phyloP scores from a whole-genome alignment of 2,113 vertebrate genomes.

The Ictalurus punctatus region DNA sequence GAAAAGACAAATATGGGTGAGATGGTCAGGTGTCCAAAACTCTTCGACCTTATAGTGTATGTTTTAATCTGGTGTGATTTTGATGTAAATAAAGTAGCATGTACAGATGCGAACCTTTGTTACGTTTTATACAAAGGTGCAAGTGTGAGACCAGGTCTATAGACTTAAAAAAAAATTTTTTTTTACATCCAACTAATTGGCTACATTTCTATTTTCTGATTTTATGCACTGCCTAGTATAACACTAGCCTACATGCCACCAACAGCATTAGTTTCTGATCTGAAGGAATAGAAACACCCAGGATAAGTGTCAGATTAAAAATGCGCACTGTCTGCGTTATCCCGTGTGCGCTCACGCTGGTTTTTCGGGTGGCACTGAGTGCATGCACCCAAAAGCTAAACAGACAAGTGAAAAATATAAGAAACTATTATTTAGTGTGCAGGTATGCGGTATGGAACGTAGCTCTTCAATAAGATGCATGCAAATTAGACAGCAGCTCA shows the following conservation, averaged over 20 bases:
- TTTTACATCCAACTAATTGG: neutral
- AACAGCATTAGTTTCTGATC: neutral
- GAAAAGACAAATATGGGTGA: neutral
- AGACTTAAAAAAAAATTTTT: neutral
- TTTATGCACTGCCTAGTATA: neutral
- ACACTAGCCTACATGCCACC: neutral
- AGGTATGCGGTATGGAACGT: neutral
- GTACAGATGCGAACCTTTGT: neutral
- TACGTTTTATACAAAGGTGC: neutral
- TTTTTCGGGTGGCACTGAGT: neutral
- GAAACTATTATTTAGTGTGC: neutral
- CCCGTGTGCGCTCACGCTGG: neutral
- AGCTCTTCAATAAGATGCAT: neutral
- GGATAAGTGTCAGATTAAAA: neutral
- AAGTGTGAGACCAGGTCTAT: neutral
- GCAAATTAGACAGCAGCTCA: neutral
- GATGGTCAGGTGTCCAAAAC: neutral
- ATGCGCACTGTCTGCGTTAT: neutral
- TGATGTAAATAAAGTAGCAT: neutral
- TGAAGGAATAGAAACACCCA: neutral
- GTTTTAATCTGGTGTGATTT: neutral
- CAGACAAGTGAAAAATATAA: neutral
- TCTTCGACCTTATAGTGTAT: neutral
- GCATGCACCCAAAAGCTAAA: neutral
- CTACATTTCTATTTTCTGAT: neutral